Base-by-base conservation (phyloP, 2,888 invertebrate genomes). In the Meiosimyza platycephala region DNA sequence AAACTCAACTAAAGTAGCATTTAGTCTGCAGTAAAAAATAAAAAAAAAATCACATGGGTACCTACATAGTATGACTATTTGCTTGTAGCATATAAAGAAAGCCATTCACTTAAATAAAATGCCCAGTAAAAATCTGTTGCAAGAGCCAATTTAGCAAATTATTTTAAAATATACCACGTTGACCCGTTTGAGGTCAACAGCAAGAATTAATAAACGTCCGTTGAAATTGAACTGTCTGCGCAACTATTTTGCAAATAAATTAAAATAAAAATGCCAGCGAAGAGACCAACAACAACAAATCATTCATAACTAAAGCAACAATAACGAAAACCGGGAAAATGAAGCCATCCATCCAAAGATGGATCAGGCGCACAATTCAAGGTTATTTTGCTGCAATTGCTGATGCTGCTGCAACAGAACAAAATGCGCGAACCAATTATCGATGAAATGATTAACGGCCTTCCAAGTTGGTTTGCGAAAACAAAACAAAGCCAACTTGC, bases 121-220 rank as follows among this genome's bases (percentile, higher is more conserved):
- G 40, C 40, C 40, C 40, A 40, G 9, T 40, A 40, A 40, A 9
- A 40, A 9, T 40, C 9, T 40, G 40, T 9, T 40, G 1, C 40
- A 40, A 40, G 40, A 40, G 40, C 40, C 40, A 40, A 40, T 40
- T 40, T 40, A 40, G 9, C 40, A 40, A 40, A 40, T 40, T 15
- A 47, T 63, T 12, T 28, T 60, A 40, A 60, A 70, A 52, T 60
- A 52, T 70, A 33, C 50, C 40, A 16, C n/a, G n/a, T 11, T 52
- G 48, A 50, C 50, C 60, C 48, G 47, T 57, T 40, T 66, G 47
- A 62, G 72, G 72, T 72, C 72, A 72, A 51, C 51, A 7, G 60
- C 15, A 76, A 75, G 77, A 80, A 83, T 82, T 80, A 80, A 80
- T 81, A 83, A 79, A 81, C 77, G 78, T 83, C 81, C 47, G 64